Evolutionary conservation across 2,113 vertebrate species (phyloP), one percentile per base, ranked within the genome.

Genomic region (Muntiacus muntjak): DNA sequence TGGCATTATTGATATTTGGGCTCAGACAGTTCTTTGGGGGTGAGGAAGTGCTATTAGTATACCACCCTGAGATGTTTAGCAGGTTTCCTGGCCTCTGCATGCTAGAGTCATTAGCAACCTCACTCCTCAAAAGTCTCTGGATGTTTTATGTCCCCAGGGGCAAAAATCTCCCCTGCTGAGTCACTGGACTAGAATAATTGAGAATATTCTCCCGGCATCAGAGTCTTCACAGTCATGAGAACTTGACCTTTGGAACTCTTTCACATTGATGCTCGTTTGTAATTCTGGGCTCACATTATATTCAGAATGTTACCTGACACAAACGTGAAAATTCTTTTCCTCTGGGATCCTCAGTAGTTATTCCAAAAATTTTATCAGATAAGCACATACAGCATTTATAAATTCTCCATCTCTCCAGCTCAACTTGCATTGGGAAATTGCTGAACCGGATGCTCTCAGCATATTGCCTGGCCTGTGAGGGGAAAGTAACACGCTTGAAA

Each of bases 41-140:
- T 1, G 1, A 6, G 23, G 1, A 3, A 1, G 1, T 33, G 45
- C 36, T 43, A 6, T 26, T 25, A 4, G 71, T 26, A 57, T 33
- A 17, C 11, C 14, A 5, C 1, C 11, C 5, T 5, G n/a, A 21
- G 21, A 13, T 14, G 8, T 7, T 2, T 6, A 47, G 40, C 12
- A 7, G 2, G 6, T 8, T 14, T n/a, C 30, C 5, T 26, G 36
- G 25, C n/a, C 28, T 30, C 1, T 26, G 5, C 7, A 0, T 1
- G 0, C 2, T 5, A 4, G 15, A 43, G 26, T 7, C 79, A 3
- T 11, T 8, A 86, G 43, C 15, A n/a, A 19, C 4, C 5, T n/a
- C 13, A 9, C 10, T 40, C 26, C 36, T n/a, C 10, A 71, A 5
- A 25, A 25, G 5, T 67, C 55, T 60, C 30, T 17, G 58, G 45